Evolutionary conservation across 2,113 vertebrate genomes (phyloP).

Genomic region (Cromileptes altivelis): DNA sequence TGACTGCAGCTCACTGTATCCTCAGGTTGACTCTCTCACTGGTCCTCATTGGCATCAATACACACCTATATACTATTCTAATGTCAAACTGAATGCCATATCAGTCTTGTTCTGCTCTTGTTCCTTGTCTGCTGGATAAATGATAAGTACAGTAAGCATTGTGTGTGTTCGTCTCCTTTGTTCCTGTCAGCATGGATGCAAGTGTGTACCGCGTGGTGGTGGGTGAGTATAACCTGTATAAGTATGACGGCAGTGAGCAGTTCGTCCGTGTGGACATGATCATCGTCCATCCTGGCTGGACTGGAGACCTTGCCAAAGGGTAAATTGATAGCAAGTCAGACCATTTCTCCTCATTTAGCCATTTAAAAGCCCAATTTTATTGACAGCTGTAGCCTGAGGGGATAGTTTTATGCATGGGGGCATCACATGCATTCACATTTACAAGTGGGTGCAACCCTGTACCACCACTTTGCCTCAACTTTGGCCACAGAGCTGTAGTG

Average conservation of each 20-base stretch:
- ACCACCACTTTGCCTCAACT: neutral
- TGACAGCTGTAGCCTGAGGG: neutral
- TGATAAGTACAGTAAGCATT: neutral
- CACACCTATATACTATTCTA: neutral
- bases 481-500: neutral
- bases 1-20: constrained; percentile 85
- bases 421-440: neutral
- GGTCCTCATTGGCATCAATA: neutral
- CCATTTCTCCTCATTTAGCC: neutral
- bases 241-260: constrained; percentile 77
- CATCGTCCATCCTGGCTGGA: constrained; percentile 72
- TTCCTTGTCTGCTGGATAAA: neutral
- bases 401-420: neutral
- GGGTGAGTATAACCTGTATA: constrained; percentile 78
- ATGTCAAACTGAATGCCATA: neutral
- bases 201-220: constrained; percentile 67
- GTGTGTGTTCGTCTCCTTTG: neutral
- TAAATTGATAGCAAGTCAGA: constrained; percentile 35
- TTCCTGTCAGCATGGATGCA: constrained; percentile 55
- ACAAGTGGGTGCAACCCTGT: neutral
- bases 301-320: constrained; percentile 63
- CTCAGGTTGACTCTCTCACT: constrained; percentile 57
- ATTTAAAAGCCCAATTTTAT: neutral
- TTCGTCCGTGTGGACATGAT: constrained; percentile 53
- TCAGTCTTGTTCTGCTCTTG: neutral